A percentile compares a stretch with the other conserved stretches of the same genome.
These are phyloP conservation scores for Streptopelia turtur DNA, from an alignment of 2,797 vertebrate species.

Conservation along the genomic window DNA sequence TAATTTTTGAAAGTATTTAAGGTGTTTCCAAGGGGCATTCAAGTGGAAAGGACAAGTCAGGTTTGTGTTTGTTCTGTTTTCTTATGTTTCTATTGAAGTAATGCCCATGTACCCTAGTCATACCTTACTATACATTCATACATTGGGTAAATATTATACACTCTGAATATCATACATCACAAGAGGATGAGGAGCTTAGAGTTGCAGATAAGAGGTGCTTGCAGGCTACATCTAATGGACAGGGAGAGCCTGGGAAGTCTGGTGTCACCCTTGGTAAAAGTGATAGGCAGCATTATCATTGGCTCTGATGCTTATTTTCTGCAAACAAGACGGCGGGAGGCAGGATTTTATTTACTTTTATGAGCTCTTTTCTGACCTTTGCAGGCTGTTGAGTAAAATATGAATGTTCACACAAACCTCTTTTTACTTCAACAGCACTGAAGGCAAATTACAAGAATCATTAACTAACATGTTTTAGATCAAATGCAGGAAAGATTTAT, in stretches of 20 bases:
- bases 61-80: neutral
- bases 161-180: rapidly evolving
- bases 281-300: neutral
- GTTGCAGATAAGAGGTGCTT: neutral
- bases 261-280: neutral
- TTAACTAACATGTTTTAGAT: neutral
- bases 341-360: neutral
- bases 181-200: neutral
- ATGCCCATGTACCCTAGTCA: neutral
- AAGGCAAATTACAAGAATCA: neutral
- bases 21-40: neutral
- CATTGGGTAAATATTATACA: neutral
- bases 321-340: neutral
- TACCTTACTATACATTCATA: neutral
- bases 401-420: neutral
- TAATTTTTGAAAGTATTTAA: slow-evolving; percentile 51
- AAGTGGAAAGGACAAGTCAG: neutral
- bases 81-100: neutral
- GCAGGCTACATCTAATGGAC: neutral
- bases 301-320: neutral
- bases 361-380: slow-evolving; percentile 12
- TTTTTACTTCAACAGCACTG: neutral
- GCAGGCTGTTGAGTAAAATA: neutral
- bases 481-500: neutral
- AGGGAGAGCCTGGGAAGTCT: neutral